phyloP scores from a whole-genome alignment of 2,113 vertebrate species.

The Leucoraja erinaceus region DNA sequence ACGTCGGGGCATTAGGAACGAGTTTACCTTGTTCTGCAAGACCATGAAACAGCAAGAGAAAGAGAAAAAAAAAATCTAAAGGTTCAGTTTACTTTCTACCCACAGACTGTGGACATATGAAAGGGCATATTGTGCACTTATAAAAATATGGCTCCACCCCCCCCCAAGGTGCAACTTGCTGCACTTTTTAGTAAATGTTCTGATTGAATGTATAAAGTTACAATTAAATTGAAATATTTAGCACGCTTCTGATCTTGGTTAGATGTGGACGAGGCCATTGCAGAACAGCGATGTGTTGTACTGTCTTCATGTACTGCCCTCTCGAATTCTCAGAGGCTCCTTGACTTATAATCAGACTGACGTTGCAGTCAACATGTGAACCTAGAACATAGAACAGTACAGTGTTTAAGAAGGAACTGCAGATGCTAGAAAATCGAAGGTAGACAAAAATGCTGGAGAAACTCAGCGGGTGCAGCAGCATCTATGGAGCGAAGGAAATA shows the following conservation, averaged over 20 bases:
- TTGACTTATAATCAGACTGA: neutral
- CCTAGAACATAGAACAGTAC: too few relatives aligned
- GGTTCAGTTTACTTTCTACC: neutral
- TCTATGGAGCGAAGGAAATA: too few relatives aligned
- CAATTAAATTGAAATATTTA: conserved; percentile 15
- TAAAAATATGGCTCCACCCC: conserved; percentile 12
- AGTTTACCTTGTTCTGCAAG: conserved; percentile 23
- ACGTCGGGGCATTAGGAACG: neutral
- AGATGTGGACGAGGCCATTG: neutral
- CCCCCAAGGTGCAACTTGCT: conserved; percentile 20
- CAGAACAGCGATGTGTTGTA: neutral
- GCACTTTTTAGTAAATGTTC: neutral
- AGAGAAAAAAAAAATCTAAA: neutral
- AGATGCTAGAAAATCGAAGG: too few relatives aligned
- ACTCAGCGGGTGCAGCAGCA: too few relatives aligned
- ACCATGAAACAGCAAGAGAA: neutral
- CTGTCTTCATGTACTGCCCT: neutral
- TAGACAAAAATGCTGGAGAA: too few relatives aligned
- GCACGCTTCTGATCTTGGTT: neutral
- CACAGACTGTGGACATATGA: neutral
- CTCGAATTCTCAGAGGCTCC: neutral
- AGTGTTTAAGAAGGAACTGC: too few relatives aligned
- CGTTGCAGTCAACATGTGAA: neutral
- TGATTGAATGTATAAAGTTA: conserved; percentile 18
- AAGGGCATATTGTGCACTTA: conserved; percentile 19